Percentiles rank a stretch among this genome's conserved stretches.
These are phyloP conservation scores for Pristionchus maxplancki DNA, from an alignment of 2,888 invertebrate species.

Conservation along the genomic window DNA sequence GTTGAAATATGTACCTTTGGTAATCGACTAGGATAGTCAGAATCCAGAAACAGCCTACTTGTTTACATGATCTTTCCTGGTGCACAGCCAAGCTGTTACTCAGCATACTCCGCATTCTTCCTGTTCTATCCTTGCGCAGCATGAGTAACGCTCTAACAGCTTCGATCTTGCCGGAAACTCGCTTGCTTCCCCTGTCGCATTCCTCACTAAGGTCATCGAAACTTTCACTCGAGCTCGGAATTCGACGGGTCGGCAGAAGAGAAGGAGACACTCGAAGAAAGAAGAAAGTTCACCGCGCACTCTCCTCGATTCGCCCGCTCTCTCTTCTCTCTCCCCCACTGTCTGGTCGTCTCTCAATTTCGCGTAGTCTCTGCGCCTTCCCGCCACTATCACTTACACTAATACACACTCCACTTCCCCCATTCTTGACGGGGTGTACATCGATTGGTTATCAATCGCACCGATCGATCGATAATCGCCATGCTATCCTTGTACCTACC, in stretches of 20 bases:
- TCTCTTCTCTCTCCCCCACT: not conserved
- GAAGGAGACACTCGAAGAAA: not conserved
- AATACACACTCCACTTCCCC: constrained; percentile 34
- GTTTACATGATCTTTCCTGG: too few relatives aligned
- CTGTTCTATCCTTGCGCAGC: too few relatives aligned
- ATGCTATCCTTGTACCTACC: not conserved
- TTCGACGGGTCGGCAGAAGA: not conserved
- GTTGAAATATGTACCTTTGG: too few relatives aligned
- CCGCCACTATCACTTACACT: constrained; percentile 29
- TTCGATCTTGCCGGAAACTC: not conserved
- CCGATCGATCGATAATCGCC: not conserved
- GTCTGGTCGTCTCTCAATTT: not conserved
- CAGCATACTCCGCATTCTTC: too few relatives aligned
- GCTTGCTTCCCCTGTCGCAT: not conserved
- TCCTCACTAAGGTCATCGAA: constrained; percentile 34
- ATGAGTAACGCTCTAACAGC: not conserved
- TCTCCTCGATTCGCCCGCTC: not conserved
- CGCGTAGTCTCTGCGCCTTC: not conserved
- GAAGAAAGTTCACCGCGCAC: constrained; percentile 21
- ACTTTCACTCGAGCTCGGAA: constrained; percentile 19
- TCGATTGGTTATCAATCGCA: constrained; percentile 4
- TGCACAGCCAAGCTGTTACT: too few relatives aligned
- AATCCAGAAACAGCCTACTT: too few relatives aligned
- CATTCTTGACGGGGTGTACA: constrained; percentile 16
- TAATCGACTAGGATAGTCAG: too few relatives aligned